Conservation (phyloP, 2,888 invertebrate species). For the Hirtodrosophila confusa region DNA sequence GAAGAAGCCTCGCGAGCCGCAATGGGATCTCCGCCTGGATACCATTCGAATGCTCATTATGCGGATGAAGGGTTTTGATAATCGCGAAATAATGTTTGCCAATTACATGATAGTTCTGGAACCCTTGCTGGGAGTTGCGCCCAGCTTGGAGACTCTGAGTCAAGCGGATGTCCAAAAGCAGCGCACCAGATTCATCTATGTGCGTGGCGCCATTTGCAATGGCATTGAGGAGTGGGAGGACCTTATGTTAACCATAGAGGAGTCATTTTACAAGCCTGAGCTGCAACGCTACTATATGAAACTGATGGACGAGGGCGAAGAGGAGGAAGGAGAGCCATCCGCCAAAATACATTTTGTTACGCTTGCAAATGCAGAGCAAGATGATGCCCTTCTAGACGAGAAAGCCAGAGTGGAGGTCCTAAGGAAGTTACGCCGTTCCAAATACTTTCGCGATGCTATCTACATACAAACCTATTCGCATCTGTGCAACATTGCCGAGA, state of each 20-base stretch:
- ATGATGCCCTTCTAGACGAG: constrained; percentile 20
- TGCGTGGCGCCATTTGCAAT: constrained; percentile 71
- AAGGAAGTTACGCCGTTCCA: constrained; percentile 58
- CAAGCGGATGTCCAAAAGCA: constrained; percentile 54
- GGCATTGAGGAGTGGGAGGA: constrained; percentile 79
- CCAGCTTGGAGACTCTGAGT: constrained; percentile 30
- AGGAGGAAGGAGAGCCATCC: constrained; percentile 18
- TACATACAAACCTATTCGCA: constrained; percentile 80
- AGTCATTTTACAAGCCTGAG: constrained; percentile 70
- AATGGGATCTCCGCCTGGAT: constrained; percentile 57
- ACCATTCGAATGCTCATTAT: constrained; percentile 56
- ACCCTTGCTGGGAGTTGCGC: constrained; percentile 31
- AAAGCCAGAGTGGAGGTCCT: constrained; percentile 34
- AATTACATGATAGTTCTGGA: constrained; percentile 27
- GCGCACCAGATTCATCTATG: constrained; percentile 67
- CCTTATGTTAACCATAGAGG: constrained; percentile 56
- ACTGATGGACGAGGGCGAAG: constrained; percentile 20
- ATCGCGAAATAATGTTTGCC: constrained; percentile 44
- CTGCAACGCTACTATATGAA: constrained; percentile 50
- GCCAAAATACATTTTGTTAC: background rate
- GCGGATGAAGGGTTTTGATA: constrained; percentile 30
- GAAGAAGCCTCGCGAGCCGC: constrained; percentile 64
- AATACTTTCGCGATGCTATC: constrained; percentile 71
- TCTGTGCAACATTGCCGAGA: constrained; percentile 72
- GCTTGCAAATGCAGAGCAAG: background rate